Evolutionary conservation across 2,113 vertebrate species (phyloP).

Genomic region (Artemisiospiza belli): DNA sequence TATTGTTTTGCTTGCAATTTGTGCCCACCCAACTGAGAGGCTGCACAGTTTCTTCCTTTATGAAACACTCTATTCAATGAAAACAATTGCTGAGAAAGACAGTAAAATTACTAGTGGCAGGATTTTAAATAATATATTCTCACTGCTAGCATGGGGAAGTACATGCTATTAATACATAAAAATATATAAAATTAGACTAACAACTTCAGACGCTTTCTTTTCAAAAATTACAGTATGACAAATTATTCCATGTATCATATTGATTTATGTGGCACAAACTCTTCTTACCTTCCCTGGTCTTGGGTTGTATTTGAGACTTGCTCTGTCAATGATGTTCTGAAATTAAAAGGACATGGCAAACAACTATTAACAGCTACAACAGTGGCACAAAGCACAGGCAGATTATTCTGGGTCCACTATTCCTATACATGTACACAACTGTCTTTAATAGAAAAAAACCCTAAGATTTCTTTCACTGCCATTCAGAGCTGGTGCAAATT

Average conservation of each 20-base stretch:
- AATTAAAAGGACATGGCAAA: conserved; percentile 59
- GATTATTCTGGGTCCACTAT: not conserved
- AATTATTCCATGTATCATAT: not conserved
- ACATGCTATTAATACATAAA: not conserved
- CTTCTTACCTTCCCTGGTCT: conserved; percentile 81
- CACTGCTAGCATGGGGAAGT: not conserved
- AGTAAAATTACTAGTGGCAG: not conserved
- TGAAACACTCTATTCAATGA: not conserved
- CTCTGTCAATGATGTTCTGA: conserved; percentile 71
- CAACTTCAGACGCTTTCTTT: not conserved
- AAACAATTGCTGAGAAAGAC: not conserved
- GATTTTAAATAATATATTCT: not conserved
- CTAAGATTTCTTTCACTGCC: not conserved
- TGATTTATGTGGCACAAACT: not conserved
- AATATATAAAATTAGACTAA: not conserved
- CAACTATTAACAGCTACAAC: not conserved
- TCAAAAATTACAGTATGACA: not conserved
- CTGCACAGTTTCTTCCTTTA: not conserved
- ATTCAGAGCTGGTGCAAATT: not conserved
- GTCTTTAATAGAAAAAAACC: not conserved
- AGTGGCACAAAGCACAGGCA: not conserved
- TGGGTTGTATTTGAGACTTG: conserved; percentile 73
- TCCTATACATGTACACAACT: not conserved
- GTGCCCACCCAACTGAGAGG: not conserved
- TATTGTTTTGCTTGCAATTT: not conserved